Evolutionary conservation across 2,888 invertebrate species (phyloP), one percentile per base, ranked within the genome.

Genomic region (Pristionchus arcanus): DNA sequence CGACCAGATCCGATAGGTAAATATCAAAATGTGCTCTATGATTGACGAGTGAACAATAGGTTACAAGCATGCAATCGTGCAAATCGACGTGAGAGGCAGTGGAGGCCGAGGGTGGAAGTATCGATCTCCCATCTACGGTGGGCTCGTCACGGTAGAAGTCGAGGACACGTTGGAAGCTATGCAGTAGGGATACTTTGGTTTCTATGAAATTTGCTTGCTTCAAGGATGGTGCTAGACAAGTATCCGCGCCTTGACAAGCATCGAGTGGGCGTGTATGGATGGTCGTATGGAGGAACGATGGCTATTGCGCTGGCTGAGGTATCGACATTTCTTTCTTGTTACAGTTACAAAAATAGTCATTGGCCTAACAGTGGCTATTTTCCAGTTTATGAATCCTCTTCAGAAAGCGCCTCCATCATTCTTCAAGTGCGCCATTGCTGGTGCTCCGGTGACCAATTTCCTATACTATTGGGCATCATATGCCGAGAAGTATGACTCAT

Each of bases 391-490:
- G n/a, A n/a, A n/a, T n/a, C n/a, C n/a, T 11, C 21, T 66, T 28
- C 28, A 81, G 89, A 31, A 25, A 21, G 91, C 91, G 2, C 90
- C 91, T 0, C 90, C 90, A 93, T 97, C 97, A 90, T 97, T 98
- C 90, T 98, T 98, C 96, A 97, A 97, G 92, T 99, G 99, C 95
- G 99, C 98, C 2, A 97, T 98, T 89, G 97, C 98, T 87, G 97
- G 98, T 21, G 98, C 98, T 7, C 99, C 99, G 0, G 98, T 99
- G 42, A 97, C 98, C 13, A 98, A 98, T 94, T 99, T 98, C 98
- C 97, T 97, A 94, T 97, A 98, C 91, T 98, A 98, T 94, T 98
- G 98, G 95, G 98, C 98, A 66, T 97, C 98, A 0, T 98, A 98
- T 95, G 97, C 98, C 85, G 98, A 99, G 95, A 96, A 63, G 89